Evolutionary conservation across 2,888 invertebrate genomes (phyloP).

Genomic region (Ferrisia virgata): DNA sequence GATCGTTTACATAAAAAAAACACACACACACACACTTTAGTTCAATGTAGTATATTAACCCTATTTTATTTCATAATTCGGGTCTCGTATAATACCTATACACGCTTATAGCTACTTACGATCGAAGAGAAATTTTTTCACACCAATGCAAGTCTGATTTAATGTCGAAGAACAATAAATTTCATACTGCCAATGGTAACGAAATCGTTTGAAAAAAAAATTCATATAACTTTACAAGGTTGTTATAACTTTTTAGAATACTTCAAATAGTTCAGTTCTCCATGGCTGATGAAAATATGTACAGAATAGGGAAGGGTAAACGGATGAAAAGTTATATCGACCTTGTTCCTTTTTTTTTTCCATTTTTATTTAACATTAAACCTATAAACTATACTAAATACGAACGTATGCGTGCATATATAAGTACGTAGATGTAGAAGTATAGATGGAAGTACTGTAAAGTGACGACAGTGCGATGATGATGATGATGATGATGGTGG

Average conservation of each 20-base stretch:
- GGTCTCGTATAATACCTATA: too few species aligned
- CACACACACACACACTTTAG: neutral
- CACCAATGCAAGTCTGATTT: neutral
- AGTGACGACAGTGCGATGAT: neutral
- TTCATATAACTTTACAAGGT: neutral
- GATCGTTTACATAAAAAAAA: neutral
- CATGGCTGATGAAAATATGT: neutral
- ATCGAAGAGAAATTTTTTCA: neutral
- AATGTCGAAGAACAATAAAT: neutral
- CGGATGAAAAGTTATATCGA: neutral
- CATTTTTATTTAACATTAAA: neutral
- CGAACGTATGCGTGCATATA: neutral
- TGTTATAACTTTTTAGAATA: neutral
- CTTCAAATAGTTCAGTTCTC: neutral
- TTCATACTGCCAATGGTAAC: neutral
- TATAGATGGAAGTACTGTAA: neutral
- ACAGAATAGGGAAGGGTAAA: neutral
- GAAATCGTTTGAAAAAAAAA: neutral
- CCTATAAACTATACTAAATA: too few species aligned
- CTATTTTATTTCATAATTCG: neutral
- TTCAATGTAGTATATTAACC: neutral
- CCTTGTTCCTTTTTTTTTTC: neutral
- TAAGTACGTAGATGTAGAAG: neutral
- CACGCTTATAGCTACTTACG: neutral
- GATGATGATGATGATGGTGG: constrained; percentile 6